Base-by-base conservation (phyloP, 2,113 vertebrate species). In the Beaufortia kweichowensis region DNA sequence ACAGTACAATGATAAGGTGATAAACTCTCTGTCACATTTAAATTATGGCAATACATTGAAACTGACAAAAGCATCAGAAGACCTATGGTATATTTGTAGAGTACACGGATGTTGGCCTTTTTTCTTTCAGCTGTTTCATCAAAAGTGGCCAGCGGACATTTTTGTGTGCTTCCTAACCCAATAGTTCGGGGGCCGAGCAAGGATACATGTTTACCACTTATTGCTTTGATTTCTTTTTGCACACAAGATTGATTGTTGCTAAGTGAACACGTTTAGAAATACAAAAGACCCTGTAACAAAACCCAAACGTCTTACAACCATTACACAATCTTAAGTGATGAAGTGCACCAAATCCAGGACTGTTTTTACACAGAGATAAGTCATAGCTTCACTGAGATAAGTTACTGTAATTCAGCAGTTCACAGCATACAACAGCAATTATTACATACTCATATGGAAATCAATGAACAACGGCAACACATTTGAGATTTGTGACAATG, bases 1-100 rank as follows among this genome's bases (percentile, higher is more conserved):
- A 96, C 94, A 21, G 85, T 92, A 96, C 94, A 83, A 88, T 89
- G 90, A 91, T 87, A 86, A 87, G 81, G 88, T 92, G 90, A 88
- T 88, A 85, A 82, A 83, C 81, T 89, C 68, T 86, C 86, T 84
- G 83, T 90, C 87, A 92, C 86, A 85, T 85, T 89, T 79, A 90
- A 84, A 90, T 85, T 79, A 92, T 88, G 88, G 83, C 79, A 77
- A 88, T 84, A 86, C 84, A 87, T 77, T 88, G 83, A 85, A 82
- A 87, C 84, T 73, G 88, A 90, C 85, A 90, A 82, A 86, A 89
- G 88, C 87, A 81, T 88, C 77, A 82, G 80, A 71, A 85, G 87
- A 86, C 82, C 83, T 64, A 70, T 81, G 79, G 77, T 81, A 85
- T 78, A 80, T 87, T 86, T 84, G 81, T 79, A 84, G 83, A 85